These are phyloP conservation scores for Huso huso DNA, from an alignment of 2,797 vertebrate species.

Conservation along the genomic window DNA sequence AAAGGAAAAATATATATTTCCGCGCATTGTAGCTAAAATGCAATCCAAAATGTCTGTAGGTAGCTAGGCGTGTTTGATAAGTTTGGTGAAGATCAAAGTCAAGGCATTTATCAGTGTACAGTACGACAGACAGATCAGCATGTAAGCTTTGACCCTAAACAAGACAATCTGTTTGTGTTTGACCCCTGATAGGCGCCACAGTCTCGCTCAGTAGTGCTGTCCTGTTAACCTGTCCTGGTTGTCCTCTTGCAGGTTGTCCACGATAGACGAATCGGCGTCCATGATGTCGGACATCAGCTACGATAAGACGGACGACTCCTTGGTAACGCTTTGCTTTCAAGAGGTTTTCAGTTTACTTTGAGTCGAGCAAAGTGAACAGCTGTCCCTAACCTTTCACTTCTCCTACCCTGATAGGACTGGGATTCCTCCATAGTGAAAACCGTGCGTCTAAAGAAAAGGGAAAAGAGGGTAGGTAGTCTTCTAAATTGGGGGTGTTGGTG, in stretches of 20 bases:
- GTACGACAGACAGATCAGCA: too few relatives aligned
- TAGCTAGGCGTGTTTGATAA: too few relatives aligned
- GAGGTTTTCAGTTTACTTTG: not conserved
- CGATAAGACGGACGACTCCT: slow-evolving; percentile 91
- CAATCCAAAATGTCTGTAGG: too few relatives aligned
- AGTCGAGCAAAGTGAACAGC: slow-evolving; percentile 10
- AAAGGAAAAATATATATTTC: too few relatives aligned
- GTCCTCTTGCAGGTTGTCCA: slow-evolving; percentile 65
- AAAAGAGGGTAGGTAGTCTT: slow-evolving; percentile 75
- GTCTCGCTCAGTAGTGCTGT: too few relatives aligned
- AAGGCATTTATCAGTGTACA: too few relatives aligned
- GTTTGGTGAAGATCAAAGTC: too few relatives aligned
- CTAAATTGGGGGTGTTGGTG: slow-evolving; percentile 8
- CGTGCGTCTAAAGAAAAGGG: slow-evolving; percentile 79
- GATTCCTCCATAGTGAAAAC: slow-evolving; percentile 80
- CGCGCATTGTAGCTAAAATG: too few relatives aligned
- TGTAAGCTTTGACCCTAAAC: too few relatives aligned
- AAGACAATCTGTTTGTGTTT: too few relatives aligned
- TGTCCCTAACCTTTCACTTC: slow-evolving; percentile 15
- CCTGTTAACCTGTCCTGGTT: slow-evolving; percentile 46
- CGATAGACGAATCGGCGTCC: slow-evolving; percentile 90
- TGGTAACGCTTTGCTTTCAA: slow-evolving; percentile 53
- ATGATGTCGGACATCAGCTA: slow-evolving; percentile 96
- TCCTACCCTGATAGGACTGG: slow-evolving; percentile 73
- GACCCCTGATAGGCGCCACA: too few relatives aligned